Evolutionary conservation across 2,113 vertebrate species (phyloP).

Genomic region (Syngnathus scovelli): DNA sequence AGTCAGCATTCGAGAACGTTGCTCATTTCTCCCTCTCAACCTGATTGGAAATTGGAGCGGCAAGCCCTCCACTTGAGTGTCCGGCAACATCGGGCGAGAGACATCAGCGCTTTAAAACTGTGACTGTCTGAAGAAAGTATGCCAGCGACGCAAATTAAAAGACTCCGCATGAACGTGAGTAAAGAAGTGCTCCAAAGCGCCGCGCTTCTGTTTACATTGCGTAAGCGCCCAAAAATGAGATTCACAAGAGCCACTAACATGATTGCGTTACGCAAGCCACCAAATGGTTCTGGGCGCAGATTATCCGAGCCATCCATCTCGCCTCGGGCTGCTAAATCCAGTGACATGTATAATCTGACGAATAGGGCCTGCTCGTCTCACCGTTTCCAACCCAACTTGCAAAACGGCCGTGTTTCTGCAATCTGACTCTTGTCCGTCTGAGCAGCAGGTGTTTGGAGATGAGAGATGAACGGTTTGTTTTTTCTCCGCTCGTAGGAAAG

Average conservation of each 20-base stretch:
- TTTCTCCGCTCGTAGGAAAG: conserved; percentile 56
- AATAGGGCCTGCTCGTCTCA: conserved; percentile 37
- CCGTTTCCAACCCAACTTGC: conserved; percentile 24
- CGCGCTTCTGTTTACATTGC: not conserved
- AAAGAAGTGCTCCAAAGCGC: not conserved
- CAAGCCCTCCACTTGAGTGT: conserved; percentile 7
- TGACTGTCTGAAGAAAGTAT: conserved; percentile 33
- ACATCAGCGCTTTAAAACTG: not conserved
- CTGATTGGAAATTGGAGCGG: conserved; percentile 14
- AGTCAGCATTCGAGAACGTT: conserved; percentile 13
- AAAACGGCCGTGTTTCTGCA: conserved; percentile 31
- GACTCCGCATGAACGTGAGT: not conserved
- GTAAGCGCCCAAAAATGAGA: conserved; percentile 19
- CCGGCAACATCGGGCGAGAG: not conserved
- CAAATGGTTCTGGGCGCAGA: conserved; percentile 44
- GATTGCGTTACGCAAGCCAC: conserved; percentile 51
- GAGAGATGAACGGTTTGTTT: conserved; percentile 60
- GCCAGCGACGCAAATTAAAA: not conserved
- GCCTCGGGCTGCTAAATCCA: conserved; percentile 49
- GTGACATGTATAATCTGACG: conserved; percentile 55
- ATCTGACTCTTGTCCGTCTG: conserved; percentile 38
- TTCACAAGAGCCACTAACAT: conserved; percentile 36
- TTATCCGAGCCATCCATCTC: conserved; percentile 51
- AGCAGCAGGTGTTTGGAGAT: conserved; percentile 39
- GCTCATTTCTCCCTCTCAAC: conserved; percentile 21